phyloP scores from a whole-genome alignment of 2,888 invertebrate genomes.

The Dasysyrphus tricinctus region DNA sequence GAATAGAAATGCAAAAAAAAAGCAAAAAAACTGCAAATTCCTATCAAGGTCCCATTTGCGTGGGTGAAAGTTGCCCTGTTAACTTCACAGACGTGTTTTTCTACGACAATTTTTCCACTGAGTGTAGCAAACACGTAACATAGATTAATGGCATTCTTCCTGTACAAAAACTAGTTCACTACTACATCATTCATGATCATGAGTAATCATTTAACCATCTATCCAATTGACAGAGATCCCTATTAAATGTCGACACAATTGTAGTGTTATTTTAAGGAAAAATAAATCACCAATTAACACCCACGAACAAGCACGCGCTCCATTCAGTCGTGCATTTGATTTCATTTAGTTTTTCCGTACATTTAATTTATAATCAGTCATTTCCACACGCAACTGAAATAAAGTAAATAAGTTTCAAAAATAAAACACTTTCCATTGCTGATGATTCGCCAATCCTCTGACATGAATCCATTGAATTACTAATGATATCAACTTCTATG shows the following conservation, averaged over 20 bases:
- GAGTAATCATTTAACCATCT: too few relatives aligned
- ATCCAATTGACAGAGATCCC: neutral
- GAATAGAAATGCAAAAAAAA: too few relatives aligned
- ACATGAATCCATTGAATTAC: constrained; percentile 23
- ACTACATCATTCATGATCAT: too few relatives aligned
- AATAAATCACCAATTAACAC: neutral
- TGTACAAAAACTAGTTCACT: neutral
- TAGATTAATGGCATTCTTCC: too few relatives aligned
- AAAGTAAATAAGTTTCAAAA: neutral
- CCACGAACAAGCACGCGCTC: neutral
- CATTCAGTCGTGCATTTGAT: neutral
- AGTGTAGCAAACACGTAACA: too few relatives aligned
- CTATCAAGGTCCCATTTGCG: too few relatives aligned
- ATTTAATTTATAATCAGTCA: constrained; percentile 22
- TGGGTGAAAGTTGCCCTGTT: too few relatives aligned
- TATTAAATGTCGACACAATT: neutral
- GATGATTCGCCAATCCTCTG: neutral
- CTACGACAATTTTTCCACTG: too few relatives aligned
- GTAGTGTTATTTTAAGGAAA: neutral
- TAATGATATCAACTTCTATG: neutral
- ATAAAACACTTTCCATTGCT: constrained; percentile 20
- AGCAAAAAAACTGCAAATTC: too few relatives aligned
- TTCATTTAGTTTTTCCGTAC: neutral
- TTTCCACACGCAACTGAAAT: neutral
- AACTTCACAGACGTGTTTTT: too few relatives aligned